Percentiles rank a stretch among this genome's conserved stretches.
Evolutionary conservation across 2,888 invertebrate genomes (phyloP).

Genomic region (Caenorhabditis sp.): DNA sequence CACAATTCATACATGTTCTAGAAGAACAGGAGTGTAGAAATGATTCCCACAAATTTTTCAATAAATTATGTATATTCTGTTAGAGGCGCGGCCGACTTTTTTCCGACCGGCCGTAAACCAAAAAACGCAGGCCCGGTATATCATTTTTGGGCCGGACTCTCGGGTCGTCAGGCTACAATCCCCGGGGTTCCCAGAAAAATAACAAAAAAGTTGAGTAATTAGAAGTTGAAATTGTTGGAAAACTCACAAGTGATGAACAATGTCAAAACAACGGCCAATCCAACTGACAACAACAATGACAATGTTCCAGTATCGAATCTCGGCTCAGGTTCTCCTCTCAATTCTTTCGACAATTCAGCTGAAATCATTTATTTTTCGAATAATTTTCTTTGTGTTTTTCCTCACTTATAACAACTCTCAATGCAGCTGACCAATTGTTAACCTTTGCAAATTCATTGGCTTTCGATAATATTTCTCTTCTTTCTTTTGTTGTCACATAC

Average conservation of each 20-base stretch:
- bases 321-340: conserved; percentile 65
- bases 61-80: no score
- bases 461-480: conserved; percentile 58
- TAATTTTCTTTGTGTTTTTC: neutral
- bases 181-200: neutral
- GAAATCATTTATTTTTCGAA: conserved; percentile 16
- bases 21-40: no score
- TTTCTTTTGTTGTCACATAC: conserved; percentile 64
- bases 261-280: conserved; percentile 63
- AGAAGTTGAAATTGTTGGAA: no score
- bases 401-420: conserved; percentile 61
- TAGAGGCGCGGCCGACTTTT: no score
- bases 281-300: conserved; percentile 64
- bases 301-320: conserved; percentile 64
- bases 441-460: conserved; percentile 66
- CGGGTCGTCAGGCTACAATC: no score
- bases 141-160: no score
- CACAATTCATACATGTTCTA: no score
- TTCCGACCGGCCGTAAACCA: no score
- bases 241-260: conserved; percentile 67
- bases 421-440: conserved; percentile 65
- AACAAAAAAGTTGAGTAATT: no score
- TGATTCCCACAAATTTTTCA: no score
- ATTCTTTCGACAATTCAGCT: conserved; percentile 63
- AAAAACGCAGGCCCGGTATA: no score